Evolutionary conservation across 2,797 vertebrate species (phyloP), one percentile per base, ranked within the genome.

Genomic region (Takifugu rubripes): DNA sequence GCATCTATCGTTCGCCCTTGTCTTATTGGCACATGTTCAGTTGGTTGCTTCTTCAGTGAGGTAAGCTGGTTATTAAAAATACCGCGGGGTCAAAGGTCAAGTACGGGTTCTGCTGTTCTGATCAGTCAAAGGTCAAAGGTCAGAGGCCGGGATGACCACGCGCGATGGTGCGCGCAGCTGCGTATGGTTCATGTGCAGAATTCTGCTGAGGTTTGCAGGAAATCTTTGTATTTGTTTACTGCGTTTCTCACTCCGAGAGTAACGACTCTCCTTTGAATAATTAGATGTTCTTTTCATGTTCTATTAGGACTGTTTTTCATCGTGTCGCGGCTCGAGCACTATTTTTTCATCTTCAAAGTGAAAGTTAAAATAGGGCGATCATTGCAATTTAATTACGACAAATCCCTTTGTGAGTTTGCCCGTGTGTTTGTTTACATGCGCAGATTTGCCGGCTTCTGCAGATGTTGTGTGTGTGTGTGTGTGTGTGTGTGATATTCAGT

Each of bases 331-430:
- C 68, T 70, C 29, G 3, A 75, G 71, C 70, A 54, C 57, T 31
- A 56, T 80, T 79, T 85, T 80, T 83, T 84, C 74, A 75, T 84
- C 87, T 84, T 89, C 84, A 88, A 90, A 89, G 87, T 80, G 70
- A 83, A 84, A 83, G 72, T 55, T 86, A 88, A 87, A 88, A 88
- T 74, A 87, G 83, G 83, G 74, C 80, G 75, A 88, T 88, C 85
- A 89, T 85, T 86, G 86, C 84, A 81, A 85, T 83, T 90, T 90
- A 88, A 90, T 90, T 85, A 86, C 87, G 83, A 88, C 84, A 90
- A 88, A 86, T 89, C 82, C 86, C 85, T 87, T 89, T 88, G 87
- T 90, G 87, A 84, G 81, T 89, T 88, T 86, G 71, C 66, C 75
- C 81, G 26, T 64, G 78, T 81, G 85, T 84, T 87, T 88, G 84